Evolutionary conservation across 2,113 vertebrate species (phyloP), one percentile per base, ranked within the genome.

Genomic region (Aptenodytes patagonicus): DNA sequence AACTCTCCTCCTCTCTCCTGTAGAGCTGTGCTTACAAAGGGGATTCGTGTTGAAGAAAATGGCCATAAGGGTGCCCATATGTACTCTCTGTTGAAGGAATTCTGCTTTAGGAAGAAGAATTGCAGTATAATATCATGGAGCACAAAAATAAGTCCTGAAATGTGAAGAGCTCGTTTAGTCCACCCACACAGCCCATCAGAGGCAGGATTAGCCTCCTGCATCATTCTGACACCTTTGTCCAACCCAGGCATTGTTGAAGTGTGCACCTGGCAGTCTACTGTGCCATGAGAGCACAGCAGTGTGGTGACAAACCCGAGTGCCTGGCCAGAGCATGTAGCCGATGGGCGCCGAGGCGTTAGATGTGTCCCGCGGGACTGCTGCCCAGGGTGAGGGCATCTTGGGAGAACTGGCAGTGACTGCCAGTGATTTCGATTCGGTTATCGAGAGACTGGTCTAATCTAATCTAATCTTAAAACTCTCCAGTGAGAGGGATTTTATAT

Each of bases 261-360:
- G 17, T 9, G 38, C 26, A 6, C 13, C 64, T 58, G 64, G 38
- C 36, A 29, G 44, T 10, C 42, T 40, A 0, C 15, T 10, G 38
- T 66, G 77, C n/a, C 40, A 2, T 11, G 32, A 61, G 57, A 66
- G 31, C 58, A 26, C 11, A 19, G 31, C 13, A 9, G 6, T 1
- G 25, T 21, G 36, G 44, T 36, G 65, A 66, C 9, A 44, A 60
- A 47, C 52, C 17, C 52, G 20, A 31, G 58, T 7, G 58, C 38
- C 76, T 18, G 44, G 29, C 38, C 44, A 34, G 46, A 40, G 17
- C 57, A 36, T 0, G 1, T 4, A 8, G 57, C 28, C 3, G 3
- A 44, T 3, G 8, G 32, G 13, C 0, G 2, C 26, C 2, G 0
- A 42, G 66, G 79, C 0, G 0, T 7, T 7, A 19, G 58, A 11